These are phyloP conservation scores for Tachysurus fulvidraco DNA, from an alignment of 2,113 vertebrate genomes.

Conservation along the genomic window DNA sequence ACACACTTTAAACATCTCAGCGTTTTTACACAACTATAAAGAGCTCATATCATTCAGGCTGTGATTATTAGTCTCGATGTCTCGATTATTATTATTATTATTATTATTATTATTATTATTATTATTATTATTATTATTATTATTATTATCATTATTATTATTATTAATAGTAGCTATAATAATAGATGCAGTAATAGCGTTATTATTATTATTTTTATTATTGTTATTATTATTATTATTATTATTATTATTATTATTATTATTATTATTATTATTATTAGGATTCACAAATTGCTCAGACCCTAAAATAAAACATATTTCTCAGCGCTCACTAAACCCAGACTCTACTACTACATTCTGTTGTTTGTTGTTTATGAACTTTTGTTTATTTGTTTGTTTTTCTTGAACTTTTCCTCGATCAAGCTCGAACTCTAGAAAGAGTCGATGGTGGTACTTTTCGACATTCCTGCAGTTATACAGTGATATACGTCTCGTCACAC, in stretches of 20 bases:
- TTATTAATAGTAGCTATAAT: neutral
- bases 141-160: neutral
- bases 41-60: neutral
- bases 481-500: neutral
- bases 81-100: neutral
- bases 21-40: neutral
- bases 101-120: neutral
- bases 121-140: neutral
- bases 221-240: neutral
- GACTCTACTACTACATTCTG: neutral
- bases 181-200: no score
- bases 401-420: neutral
- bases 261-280: neutral
- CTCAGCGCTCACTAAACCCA: neutral
- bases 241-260: neutral
- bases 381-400: neutral
- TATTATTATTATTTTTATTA: neutral
- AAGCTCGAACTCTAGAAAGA: no score
- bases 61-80: neutral
- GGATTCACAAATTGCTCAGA: neutral
- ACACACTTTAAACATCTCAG: neutral
- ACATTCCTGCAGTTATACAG: neutral
- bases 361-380: neutral
- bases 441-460: neutral
- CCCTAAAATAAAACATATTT: neutral